Conservation (phyloP, 2,797 vertebrate genomes). For the Cuniculus paca region DNA sequence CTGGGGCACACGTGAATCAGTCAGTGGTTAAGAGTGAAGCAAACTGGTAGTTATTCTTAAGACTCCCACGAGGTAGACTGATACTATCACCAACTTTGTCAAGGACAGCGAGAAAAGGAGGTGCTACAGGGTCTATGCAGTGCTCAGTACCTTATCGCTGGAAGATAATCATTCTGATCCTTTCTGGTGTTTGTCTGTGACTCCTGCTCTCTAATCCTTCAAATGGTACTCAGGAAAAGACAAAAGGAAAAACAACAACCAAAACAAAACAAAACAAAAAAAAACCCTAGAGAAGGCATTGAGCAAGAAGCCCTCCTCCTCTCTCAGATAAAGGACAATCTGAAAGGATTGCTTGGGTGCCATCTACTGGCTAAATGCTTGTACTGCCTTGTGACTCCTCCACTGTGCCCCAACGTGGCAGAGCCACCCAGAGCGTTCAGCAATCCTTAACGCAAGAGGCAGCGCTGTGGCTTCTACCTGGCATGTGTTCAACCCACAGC, state of each 20-base stretch:
- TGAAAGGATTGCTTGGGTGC: conserved; percentile 72
- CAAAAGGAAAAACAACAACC: not conserved
- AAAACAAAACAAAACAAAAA: too few species aligned
- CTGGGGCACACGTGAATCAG: not conserved
- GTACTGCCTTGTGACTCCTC: not conserved
- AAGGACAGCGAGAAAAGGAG: not conserved
- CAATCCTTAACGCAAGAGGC: not conserved
- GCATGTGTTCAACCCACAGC: not conserved
- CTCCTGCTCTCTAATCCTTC: not conserved
- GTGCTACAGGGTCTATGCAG: not conserved
- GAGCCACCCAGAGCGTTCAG: not conserved
- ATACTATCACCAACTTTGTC: not conserved
- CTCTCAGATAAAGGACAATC: not conserved
- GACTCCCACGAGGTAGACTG: not conserved
- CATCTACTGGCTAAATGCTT: conserved; percentile 73
- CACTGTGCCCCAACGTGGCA: accelerated
- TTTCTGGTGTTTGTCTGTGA: not conserved
- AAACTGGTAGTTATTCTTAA: not conserved
- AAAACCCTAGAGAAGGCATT: not conserved
- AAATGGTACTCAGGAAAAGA: not conserved
- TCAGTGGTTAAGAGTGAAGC: not conserved
- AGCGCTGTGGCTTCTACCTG: not conserved
- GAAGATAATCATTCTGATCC: not conserved
- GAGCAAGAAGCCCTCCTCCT: not conserved
- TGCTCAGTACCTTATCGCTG: not conserved